Conservation (phyloP, 2,888 invertebrate species). For the Ichneumoninae sp. region DNA sequence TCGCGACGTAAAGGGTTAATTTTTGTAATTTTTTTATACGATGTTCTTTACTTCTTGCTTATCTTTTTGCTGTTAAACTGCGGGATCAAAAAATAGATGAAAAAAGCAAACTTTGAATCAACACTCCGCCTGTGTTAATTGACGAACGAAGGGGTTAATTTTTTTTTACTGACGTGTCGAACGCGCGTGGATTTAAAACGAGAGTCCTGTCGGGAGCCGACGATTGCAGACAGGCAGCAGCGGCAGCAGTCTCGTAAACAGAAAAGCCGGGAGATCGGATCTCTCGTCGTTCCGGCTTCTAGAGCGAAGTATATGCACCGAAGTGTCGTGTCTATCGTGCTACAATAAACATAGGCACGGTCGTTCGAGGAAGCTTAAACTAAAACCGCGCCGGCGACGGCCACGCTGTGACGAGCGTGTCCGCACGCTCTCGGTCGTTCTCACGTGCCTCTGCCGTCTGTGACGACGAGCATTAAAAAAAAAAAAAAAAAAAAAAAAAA, state of each 20-base stretch:
- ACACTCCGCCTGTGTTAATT: background rate
- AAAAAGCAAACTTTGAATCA: background rate
- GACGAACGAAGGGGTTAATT: background rate
- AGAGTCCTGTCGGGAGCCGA: background rate
- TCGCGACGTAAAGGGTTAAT: background rate
- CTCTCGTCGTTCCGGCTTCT: conserved; percentile 72
- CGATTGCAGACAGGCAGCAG: conserved; percentile 7
- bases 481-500: background rate
- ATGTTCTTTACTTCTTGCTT: background rate
- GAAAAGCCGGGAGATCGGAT: conserved; percentile 69
- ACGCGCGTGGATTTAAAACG: conserved; percentile 5
- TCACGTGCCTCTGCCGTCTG: conserved; percentile 41
- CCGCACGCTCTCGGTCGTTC: conserved; percentile 44
- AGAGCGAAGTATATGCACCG: conserved; percentile 30
- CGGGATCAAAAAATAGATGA: background rate
- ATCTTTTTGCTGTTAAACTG: background rate
- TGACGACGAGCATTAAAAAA: conserved; percentile 28
- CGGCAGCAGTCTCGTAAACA: conserved; percentile 51
- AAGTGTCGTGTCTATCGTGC: conserved; percentile 50
- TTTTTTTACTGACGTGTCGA: background rate
- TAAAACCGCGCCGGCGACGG: conserved; percentile 14
- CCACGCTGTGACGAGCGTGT: conserved; percentile 42
- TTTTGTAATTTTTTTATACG: no score
- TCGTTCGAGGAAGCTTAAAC: conserved; percentile 24
- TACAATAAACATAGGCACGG: conserved; percentile 47